Percentiles rank a stretch among this genome's conserved stretches.
Conservation (phyloP, 2,113 vertebrate genomes). For the Ardeotis arabs region DNA sequence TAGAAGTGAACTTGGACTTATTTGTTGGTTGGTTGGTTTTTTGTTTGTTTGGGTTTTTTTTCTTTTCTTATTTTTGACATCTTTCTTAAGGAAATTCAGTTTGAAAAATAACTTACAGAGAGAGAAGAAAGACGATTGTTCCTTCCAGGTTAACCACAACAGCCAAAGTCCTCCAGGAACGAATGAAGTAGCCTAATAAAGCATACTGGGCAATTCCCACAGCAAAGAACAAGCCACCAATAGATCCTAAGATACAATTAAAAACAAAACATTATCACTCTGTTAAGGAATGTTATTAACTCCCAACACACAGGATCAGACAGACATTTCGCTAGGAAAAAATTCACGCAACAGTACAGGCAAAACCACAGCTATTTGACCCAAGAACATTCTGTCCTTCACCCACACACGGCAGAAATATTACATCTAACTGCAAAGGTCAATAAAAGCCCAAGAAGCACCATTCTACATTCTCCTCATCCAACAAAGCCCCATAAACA, state of each 20-base stretch:
- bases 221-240: constrained; percentile 81
- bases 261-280: constrained; percentile 12
- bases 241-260: constrained; percentile 71
- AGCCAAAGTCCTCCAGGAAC: constrained; percentile 80
- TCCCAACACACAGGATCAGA: not conserved
- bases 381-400: not conserved
- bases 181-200: constrained; percentile 80
- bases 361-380: not conserved
- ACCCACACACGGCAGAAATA: not conserved
- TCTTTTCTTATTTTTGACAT: not conserved
- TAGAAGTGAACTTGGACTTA: not conserved
- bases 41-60: not conserved
- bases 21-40: not conserved
- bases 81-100: not conserved
- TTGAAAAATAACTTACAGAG: constrained; percentile 77
- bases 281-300: not conserved
- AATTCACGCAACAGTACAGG: not conserved
- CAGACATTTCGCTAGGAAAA: not conserved
- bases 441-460: not conserved
- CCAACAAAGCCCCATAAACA: not conserved
- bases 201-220: constrained; percentile 83
- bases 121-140: constrained; percentile 75
- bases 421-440: not conserved
- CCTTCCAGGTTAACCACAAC: constrained; percentile 82
- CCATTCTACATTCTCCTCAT: not conserved